A percentile compares a stretch with the other conserved stretches of the same genome.
These are phyloP conservation scores for Magallana angulata DNA, from an alignment of 1,140 invertebrate genomes.

Conservation along the genomic window DNA sequence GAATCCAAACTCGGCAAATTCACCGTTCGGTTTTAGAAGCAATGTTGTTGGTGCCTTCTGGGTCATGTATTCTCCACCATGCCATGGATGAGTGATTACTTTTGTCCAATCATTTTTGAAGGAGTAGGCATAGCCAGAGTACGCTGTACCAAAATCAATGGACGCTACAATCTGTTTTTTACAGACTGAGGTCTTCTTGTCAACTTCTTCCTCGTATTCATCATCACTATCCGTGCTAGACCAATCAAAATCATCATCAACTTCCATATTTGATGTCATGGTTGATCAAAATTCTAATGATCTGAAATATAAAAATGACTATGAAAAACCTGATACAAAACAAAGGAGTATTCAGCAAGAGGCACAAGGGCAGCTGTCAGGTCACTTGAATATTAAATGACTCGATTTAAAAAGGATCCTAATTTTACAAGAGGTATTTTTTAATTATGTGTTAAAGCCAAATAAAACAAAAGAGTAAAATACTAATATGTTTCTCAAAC, in stretches of 20 bases:
- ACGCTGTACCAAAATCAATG: constrained; percentile 44
- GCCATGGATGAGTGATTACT: neutral
- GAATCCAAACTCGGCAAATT: constrained; percentile 31
- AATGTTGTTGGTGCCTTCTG: constrained; percentile 41
- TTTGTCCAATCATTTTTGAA: neutral
- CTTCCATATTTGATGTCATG: too few species aligned
- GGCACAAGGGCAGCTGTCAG: too few species aligned
- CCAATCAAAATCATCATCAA: neutral
- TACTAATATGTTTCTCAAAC: too few species aligned
- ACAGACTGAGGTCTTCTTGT: constrained; percentile 1
- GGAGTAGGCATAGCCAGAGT: constrained; percentile 35
- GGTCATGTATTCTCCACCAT: neutral
- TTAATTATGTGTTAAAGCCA: too few species aligned
- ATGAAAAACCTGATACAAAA: too few species aligned
- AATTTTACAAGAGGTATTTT: too few species aligned
- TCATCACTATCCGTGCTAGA: neutral
- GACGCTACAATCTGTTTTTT: constrained; percentile 18
- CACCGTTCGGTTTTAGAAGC: neutral
- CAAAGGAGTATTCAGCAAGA: too few species aligned
- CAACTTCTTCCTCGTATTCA: neutral
- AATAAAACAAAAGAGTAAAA: too few species aligned
- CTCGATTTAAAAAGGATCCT: too few species aligned
- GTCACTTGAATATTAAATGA: too few species aligned
- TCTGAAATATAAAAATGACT: too few species aligned
- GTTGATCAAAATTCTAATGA: too few species aligned